Conservation (phyloP, 2,113 vertebrate genomes). For the Carassius carassius region DNA sequence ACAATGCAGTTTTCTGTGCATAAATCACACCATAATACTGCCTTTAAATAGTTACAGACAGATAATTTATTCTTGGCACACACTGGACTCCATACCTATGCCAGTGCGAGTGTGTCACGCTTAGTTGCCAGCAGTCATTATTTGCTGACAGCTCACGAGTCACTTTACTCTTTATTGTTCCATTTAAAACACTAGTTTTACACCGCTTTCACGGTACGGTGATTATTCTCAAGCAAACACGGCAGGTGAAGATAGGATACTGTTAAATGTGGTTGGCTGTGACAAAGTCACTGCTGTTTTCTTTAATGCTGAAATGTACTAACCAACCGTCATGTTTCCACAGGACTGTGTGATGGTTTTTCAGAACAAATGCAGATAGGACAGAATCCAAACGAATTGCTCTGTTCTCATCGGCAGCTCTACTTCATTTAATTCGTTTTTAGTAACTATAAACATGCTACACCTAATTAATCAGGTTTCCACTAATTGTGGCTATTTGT, state of each 20-base stretch:
- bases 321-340: not conserved
- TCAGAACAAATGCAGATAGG: not conserved
- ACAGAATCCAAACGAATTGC: not conserved
- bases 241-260: constrained; percentile 31
- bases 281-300: not conserved
- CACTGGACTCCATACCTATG: constrained; percentile 54
- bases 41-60: constrained; percentile 79
- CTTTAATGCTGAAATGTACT: not conserved
- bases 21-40: constrained; percentile 74
- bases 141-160: constrained; percentile 70
- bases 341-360: not conserved
- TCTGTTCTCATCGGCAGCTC: constrained; percentile 26
- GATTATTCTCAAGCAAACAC: constrained; percentile 38
- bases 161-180: constrained; percentile 60
- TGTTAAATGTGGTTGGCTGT: constrained; percentile 14
- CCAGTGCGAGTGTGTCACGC: constrained; percentile 54
- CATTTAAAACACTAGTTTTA: constrained; percentile 48
- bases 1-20: constrained; percentile 61
- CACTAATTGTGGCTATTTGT: constrained; percentile 54
- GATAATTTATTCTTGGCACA: constrained; percentile 76
- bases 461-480: constrained; percentile 46
- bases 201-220: constrained; percentile 48
- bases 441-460: constrained; percentile 27
- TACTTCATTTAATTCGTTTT: constrained; percentile 27
- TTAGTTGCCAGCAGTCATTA: constrained; percentile 64